Evolutionary conservation across 1,140 invertebrate genomes (phyloP), one percentile per base, ranked within the genome.

Genomic region (Aphis gossypii): DNA sequence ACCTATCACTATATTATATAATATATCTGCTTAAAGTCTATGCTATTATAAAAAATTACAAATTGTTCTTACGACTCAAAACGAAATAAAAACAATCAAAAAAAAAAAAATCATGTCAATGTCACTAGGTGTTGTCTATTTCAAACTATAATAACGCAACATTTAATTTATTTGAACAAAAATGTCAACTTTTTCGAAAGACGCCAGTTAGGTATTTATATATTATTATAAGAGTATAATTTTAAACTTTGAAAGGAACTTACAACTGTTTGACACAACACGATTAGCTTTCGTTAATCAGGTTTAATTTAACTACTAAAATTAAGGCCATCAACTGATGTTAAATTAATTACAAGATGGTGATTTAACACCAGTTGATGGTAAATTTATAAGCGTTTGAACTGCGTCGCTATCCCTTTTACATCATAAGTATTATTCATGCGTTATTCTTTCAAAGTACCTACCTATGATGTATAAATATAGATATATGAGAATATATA

Each of bases 331-430:
- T 87, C 54, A 48, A 68, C 54, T 89, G 87, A 89, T 54, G 46
- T 89, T 51, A 54, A 89, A 89, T 89, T 89, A 89, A 89, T 89
- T 89, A 89, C 87, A 54, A 89, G 46, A 54, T 89, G 46, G 87
- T 89, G 87, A 89, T 54, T 54, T 89, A 54, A 89, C 87, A 89
- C 87, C 87, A 38, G 87, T 89, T 54, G 87, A 89, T 54, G 8
- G 20, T 54, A 54, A 87, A 87, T 51, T 51, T 87, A 54, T 89
- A 89, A 89, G 35, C 87, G 48, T 54, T 54, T 54, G 48, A 54
- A 89, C 35, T 38, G 5, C 44, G 84, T 30, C 14, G 44, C 84
- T 4, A 41, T 41, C 83, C 84, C 84, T 46, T 87, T 46, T 46
- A 84, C 41, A 41, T 18, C 9, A n/a, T 87, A n/a, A 87, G 84